phyloP scores from a whole-genome alignment of 2,888 invertebrate species.

The Ophion ellenae region DNA sequence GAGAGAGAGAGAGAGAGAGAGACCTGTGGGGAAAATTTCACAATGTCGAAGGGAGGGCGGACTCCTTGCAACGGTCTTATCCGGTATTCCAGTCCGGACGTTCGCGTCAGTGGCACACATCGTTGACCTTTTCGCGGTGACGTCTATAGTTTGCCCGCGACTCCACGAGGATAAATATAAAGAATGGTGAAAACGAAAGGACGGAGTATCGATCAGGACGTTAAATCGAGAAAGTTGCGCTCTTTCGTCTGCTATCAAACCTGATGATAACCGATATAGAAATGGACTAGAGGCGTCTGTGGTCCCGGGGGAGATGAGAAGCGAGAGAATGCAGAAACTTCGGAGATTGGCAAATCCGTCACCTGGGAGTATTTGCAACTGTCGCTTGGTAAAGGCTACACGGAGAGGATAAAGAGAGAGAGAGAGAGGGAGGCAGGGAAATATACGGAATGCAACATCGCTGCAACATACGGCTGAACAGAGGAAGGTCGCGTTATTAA shows the following conservation, averaged over 20 bases:
- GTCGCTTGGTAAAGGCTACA: constrained; percentile 13
- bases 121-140: constrained; percentile 15
- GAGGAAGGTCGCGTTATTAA: constrained; percentile 51
- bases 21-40: constrained; percentile 24
- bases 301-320: constrained; percentile 24
- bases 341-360: constrained; percentile 41
- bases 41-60: constrained; percentile 16
- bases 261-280: not conserved
- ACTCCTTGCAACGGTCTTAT: not conserved
- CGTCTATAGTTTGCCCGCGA: not conserved
- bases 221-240: not conserved
- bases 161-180: not conserved
- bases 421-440: not conserved
- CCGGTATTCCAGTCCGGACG: constrained; percentile 16
- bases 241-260: not conserved
- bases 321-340: constrained; percentile 30
- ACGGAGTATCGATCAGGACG: not conserved
- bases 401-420: not conserved
- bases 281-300: not conserved
- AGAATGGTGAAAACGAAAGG: not conserved
- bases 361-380: constrained; percentile 47
- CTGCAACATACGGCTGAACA: constrained; percentile 36
- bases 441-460: constrained; percentile 33
- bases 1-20: not conserved
- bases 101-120: constrained; percentile 4